These are phyloP conservation scores for Megalurothrips usitatus DNA, from an alignment of 2,888 invertebrate genomes.

Conservation along the genomic window DNA sequence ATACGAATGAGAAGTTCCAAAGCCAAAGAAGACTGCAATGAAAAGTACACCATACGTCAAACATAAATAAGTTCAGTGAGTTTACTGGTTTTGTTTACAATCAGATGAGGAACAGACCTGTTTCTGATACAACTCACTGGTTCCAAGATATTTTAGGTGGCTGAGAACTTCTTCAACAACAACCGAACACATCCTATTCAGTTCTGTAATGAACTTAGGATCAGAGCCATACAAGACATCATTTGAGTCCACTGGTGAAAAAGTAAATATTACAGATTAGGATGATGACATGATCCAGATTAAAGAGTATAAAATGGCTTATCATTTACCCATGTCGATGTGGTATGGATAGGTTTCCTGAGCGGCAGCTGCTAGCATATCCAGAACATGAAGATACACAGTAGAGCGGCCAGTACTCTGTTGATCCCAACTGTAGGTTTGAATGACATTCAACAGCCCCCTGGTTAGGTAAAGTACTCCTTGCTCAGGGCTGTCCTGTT, in stretches of 20 bases:
- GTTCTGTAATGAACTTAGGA: constrained; percentile 74
- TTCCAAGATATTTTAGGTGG: constrained; percentile 64
- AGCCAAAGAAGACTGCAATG: constrained; percentile 58
- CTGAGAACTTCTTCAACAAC: constrained; percentile 71
- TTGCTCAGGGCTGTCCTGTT: constrained; percentile 81
- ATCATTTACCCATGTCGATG: constrained; percentile 65
- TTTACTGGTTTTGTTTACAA: background rate
- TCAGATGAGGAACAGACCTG: constrained; percentile 47
- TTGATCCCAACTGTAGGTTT: constrained; percentile 66
- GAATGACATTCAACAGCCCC: constrained; percentile 74
- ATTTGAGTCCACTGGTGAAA: constrained; percentile 78
- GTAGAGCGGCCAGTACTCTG: constrained; percentile 61
- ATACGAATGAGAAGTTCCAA: constrained; percentile 69
- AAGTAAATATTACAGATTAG: constrained; percentile 27
- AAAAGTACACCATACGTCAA: constrained; percentile 13
- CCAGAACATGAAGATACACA: constrained; percentile 70
- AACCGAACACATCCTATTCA: constrained; percentile 70
- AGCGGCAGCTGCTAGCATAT: constrained; percentile 70
- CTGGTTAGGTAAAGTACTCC: constrained; percentile 77
- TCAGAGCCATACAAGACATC: constrained; percentile 88
- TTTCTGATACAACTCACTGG: constrained; percentile 58
- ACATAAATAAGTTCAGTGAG: constrained; percentile 20
- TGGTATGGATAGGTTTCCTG: constrained; percentile 83
- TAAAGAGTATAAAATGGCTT: constrained; percentile 28
- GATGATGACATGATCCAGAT: no score